Percentiles rank a stretch among this genome's conserved stretches.
These are phyloP conservation scores for Pyrocephalus nanus DNA, from an alignment of 2,797 vertebrate genomes.

Conservation along the genomic window DNA sequence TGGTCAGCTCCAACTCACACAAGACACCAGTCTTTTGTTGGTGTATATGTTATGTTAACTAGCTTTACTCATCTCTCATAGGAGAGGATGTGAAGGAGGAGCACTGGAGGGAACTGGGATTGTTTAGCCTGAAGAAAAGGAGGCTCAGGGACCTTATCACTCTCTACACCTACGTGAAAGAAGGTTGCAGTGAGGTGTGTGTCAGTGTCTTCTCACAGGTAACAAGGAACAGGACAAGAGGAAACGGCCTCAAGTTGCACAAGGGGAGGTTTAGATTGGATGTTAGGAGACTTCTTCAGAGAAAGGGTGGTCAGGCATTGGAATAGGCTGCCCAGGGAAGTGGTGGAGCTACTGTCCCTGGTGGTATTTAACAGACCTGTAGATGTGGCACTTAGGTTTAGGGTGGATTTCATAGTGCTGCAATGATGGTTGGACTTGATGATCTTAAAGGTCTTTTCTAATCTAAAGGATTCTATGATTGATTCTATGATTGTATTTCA, in stretches of 20 bases:
- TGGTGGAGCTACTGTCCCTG: background rate
- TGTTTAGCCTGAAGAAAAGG: background rate
- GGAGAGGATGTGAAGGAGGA: background rate
- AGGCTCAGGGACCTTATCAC: background rate
- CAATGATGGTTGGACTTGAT: background rate
- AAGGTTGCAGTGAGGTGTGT: background rate
- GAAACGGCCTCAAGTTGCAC: background rate
- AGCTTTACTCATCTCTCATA: background rate
- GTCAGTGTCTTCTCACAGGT: background rate
- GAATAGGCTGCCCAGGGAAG: background rate
- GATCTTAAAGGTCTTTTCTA: background rate
- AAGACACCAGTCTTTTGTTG: background rate
- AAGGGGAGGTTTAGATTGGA: background rate
- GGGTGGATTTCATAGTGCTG: background rate
- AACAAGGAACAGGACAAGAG: background rate
- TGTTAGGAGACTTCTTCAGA: background rate
- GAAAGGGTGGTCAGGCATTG: background rate
- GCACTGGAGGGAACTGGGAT: background rate
- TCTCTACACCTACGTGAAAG: background rate
- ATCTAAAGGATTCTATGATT: background rate
- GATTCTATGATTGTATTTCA: background rate
- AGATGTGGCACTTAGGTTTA: background rate
- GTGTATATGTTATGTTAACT: background rate
- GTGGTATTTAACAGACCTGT: background rate
- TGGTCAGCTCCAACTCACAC: background rate